phyloP scores from a whole-genome alignment of 2,113 vertebrate species.

The Alectura lathami region DNA sequence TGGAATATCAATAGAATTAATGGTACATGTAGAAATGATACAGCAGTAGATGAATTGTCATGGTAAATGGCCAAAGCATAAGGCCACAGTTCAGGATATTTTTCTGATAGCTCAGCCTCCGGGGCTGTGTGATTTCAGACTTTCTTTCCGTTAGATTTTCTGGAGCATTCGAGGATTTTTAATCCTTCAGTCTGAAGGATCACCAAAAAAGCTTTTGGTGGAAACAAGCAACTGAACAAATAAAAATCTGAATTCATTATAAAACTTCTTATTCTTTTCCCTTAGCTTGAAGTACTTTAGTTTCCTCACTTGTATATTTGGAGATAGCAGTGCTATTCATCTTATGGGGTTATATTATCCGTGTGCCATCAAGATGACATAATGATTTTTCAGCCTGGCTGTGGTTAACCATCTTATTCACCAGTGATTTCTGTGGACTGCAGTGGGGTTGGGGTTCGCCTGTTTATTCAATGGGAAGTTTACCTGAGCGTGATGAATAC shows the following conservation, averaged over 20 bases:
- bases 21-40: background rate
- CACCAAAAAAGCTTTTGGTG: background rate
- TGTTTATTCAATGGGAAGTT: background rate
- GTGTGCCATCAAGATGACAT: accelerated
- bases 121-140: background rate
- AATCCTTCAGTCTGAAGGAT: background rate
- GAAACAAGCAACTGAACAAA: background rate
- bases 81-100: background rate
- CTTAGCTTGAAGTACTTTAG: background rate
- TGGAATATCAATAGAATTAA: background rate
- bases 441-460: background rate
- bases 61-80: background rate
- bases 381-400: background rate
- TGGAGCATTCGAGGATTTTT: background rate
- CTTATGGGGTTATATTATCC: background rate
- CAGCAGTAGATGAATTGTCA: background rate
- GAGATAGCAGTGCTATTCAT: background rate
- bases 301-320: background rate
- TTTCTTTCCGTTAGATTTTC: background rate
- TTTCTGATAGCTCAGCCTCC: background rate
- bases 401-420: background rate
- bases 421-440: background rate
- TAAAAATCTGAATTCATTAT: background rate
- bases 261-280: background rate
- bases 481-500: background rate